Conservation (phyloP, 2,888 invertebrate species). For the Idaea aversata region DNA sequence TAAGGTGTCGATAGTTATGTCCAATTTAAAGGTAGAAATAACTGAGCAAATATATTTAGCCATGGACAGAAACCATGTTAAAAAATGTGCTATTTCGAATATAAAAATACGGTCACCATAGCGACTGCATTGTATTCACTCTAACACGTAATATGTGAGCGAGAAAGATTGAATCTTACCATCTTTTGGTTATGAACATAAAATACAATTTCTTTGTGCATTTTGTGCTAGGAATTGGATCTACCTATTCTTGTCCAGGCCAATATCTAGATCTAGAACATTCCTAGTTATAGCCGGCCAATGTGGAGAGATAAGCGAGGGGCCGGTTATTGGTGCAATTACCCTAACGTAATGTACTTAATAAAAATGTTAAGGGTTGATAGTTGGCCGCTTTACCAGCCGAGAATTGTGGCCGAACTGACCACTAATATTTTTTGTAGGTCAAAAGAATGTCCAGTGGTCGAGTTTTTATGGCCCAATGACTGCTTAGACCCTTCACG, state of each 20-base stretch:
- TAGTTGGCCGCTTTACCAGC: neutral
- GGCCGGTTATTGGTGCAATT: neutral
- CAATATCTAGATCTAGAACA: neutral
- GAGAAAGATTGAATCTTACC: neutral
- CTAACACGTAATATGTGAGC: neutral
- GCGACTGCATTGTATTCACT: neutral
- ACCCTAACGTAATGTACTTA: neutral
- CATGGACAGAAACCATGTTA: too few species aligned
- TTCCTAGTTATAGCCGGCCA: neutral
- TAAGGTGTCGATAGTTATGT: conserved; percentile 61
- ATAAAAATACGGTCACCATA: too few species aligned
- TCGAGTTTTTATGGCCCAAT: neutral
- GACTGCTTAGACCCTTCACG: neutral
- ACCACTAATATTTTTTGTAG: neutral
- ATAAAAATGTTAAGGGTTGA: neutral
- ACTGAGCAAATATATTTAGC: conserved; percentile 32
- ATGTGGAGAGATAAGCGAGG: neutral
- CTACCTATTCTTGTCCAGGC: neutral
- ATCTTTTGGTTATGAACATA: neutral
- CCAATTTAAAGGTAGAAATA: conserved; percentile 65
- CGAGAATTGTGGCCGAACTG: neutral
- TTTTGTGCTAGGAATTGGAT: neutral
- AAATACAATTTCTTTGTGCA: neutral
- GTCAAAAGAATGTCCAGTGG: neutral
- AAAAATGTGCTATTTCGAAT: too few species aligned